These are phyloP conservation scores for Chaetura pelagica DNA, from an alignment of 2,113 vertebrate species.

Conservation along the genomic window DNA sequence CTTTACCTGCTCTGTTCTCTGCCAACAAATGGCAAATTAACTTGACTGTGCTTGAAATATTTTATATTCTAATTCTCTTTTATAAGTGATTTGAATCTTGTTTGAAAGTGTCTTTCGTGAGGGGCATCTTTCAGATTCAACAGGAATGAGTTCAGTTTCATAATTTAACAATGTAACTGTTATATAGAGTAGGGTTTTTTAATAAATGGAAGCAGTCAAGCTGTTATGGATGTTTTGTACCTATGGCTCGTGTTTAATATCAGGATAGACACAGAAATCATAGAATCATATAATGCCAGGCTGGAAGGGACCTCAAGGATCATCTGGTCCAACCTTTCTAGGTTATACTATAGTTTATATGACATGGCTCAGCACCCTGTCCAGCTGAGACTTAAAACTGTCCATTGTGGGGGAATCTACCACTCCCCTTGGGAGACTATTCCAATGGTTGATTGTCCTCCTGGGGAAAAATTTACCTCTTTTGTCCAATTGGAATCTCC, in stretches of 20 bases:
- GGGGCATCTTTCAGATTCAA: not conserved
- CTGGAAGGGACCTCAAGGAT: too few relatives aligned
- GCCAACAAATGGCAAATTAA: not conserved
- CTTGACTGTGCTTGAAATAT: not conserved
- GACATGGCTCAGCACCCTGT: too few relatives aligned
- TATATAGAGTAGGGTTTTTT: not conserved
- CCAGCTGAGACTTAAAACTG: too few relatives aligned
- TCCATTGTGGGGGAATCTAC: too few relatives aligned
- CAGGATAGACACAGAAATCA: not conserved
- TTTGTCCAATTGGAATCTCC: too few relatives aligned
- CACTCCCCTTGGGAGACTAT: too few relatives aligned
- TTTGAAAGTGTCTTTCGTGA: not conserved
- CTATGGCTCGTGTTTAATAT: not conserved
- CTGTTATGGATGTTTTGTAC: not conserved
- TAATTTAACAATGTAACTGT: not conserved
- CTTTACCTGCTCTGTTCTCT: not conserved
- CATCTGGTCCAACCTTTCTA: too few relatives aligned
- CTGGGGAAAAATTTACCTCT: too few relatives aligned
- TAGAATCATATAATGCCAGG: not conserved
- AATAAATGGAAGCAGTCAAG: not conserved
- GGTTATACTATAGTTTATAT: too few relatives aligned
- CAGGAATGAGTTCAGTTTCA: not conserved
- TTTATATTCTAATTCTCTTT: not conserved
- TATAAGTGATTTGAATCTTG: not conserved
- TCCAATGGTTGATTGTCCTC: too few relatives aligned